These are phyloP conservation scores for Elephas maximus DNA, from an alignment of 2,113 vertebrate species.

Conservation along the genomic window DNA sequence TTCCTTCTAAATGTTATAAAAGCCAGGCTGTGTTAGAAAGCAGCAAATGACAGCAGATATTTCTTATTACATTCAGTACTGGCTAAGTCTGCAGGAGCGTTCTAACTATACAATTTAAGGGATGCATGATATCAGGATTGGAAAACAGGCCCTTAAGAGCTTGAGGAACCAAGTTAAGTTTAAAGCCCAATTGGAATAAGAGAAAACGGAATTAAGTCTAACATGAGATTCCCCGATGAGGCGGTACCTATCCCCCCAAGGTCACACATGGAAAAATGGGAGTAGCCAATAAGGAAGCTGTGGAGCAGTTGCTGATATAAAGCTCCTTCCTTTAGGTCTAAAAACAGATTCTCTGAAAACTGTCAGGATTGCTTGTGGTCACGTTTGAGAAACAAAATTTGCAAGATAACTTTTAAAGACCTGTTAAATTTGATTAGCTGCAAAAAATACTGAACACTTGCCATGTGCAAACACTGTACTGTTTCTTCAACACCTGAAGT, in stretches of 20 bases:
- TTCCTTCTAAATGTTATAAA: neutral
- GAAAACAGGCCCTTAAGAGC: neutral
- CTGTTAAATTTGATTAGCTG: neutral
- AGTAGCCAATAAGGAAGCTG: neutral
- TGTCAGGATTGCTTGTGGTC: neutral
- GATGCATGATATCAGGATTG: neutral
- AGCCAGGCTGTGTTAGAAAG: neutral
- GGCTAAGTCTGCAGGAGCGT: neutral
- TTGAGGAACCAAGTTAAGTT: neutral
- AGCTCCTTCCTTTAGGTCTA: neutral
- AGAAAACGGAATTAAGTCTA: neutral
- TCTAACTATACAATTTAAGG: neutral
- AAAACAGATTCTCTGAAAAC: neutral
- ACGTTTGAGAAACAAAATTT: neutral
- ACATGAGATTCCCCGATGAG: neutral
- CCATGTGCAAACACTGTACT: neutral
- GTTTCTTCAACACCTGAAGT: neutral
- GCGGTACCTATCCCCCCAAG: neutral
- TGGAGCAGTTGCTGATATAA: neutral
- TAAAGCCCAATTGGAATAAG: neutral
- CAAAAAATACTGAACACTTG: conserved; percentile 5
- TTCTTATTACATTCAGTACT: neutral
- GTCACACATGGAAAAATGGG: neutral
- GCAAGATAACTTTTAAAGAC: neutral
- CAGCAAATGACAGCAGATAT: neutral